These are phyloP conservation scores for Pentamera pediparva DNA, from an alignment of 53 echinoderm and acorn worm genomes.

Conservation along the genomic window DNA sequence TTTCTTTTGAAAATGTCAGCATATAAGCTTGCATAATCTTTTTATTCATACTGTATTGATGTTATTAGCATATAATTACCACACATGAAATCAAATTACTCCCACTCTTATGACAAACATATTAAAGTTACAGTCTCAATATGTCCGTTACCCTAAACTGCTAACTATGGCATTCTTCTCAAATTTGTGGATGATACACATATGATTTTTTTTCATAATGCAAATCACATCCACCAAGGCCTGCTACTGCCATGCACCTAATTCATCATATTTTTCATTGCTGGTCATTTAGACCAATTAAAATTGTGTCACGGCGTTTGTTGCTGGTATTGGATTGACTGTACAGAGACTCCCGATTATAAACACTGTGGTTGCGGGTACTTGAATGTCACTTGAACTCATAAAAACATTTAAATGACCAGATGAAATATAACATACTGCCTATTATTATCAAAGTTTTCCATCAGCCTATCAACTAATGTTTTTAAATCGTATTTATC, in stretches of 20 bases:
- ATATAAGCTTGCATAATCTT: neutral
- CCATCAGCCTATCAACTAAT: no score
- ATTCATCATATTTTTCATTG: neutral
- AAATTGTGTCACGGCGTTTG: no score
- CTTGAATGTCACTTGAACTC: no score
- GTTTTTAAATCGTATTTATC: no score
- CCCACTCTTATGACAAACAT: neutral
- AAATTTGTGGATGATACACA: neutral
- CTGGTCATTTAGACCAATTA: no score
- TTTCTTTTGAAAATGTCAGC: neutral
- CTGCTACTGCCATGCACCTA: neutral
- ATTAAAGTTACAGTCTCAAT: neutral
- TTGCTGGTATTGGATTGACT: no score
- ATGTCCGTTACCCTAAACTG: neutral
- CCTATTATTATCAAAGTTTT: no score
- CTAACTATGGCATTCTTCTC: neutral
- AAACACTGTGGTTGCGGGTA: no score
- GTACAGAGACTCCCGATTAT: no score
- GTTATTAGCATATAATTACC: neutral
- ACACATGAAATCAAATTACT: neutral
- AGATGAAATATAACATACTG: no score
- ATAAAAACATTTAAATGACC: no score
- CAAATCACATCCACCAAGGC: neutral
- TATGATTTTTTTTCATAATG: neutral
- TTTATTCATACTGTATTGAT: neutral